Evolutionary conservation across 1,140 invertebrate genomes (phyloP), one percentile per base, ranked within the genome.

Genomic region (Dinothrombium tinctorium): DNA sequence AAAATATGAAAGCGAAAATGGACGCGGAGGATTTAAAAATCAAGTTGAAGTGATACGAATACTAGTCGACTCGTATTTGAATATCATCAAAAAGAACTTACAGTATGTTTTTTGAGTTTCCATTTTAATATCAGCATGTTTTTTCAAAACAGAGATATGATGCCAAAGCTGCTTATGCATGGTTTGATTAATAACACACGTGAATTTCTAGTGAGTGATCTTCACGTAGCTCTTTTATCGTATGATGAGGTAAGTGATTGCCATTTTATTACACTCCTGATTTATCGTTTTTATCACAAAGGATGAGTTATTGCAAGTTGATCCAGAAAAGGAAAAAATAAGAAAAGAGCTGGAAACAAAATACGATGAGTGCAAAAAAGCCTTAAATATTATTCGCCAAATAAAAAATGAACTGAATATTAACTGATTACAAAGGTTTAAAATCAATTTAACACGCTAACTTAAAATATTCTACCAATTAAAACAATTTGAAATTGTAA

Each of bases 281-380:
- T 67, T 99, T 8, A 98, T 98, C 56, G 86, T 89, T 33, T 76
- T 77, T 51, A 82, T 83, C 36, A 90, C 98, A 70, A 87, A 92
- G 71, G 66, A 74, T 43, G 71, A 75, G 54, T 83, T 99, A 79
- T 99, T 99, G 94, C 94, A 99, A 61, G 94, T 99, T 58, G 90
- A 84, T 5, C 74, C 77, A 7, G 87, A 96, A 57, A 92, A 96
- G 58, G 87, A 87, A 4, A 68, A 78, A 50, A 87, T 90, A 58
- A 71, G 94, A 45, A 90, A 99, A 60, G 92, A 99, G 63, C 82
- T 95, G 72, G 60, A 99, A 49, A 71, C 87, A 41, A 98, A 98
- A 87, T 99, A 99, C 63, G 87, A 96, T 57, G 89, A 89, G n/a
- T 96, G 89, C 58, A 96, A 98, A 63, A 90, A 99, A 61, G 83